Base-by-base conservation (phyloP, 2,888 invertebrate genomes). In the Dendrolimus pini region DNA sequence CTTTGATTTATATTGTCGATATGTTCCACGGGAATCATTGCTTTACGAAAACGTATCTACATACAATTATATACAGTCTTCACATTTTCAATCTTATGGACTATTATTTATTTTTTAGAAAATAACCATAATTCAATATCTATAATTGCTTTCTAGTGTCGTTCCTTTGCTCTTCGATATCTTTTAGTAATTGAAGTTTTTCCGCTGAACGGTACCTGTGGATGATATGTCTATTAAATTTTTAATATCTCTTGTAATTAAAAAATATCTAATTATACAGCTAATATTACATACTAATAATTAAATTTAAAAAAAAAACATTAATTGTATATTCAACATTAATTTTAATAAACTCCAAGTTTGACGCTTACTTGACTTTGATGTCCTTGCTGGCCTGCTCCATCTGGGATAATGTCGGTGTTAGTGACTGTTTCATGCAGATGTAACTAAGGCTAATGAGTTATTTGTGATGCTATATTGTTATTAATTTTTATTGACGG, bases 31-130 rank as follows among this genome's bases (percentile, higher is more conserved):
- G 71, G 80, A 80, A 82, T 82, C 74, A 73, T 78, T 80, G 77
- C 78, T 75, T 80, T 69, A 74, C 68, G 72, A 77, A 76, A 74
- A 75, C 59, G 59, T 67, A 70, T 66, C 75, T 77, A 74, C 71
- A 76, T 81, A 81, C 71, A 78, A 68, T 71, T 88, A 88, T 88
- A 71, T 88, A 89, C 88, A 89, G 87, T 89, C 85, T 89, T 88
- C 77, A 75, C 74, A 75, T 75, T 78, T 77, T 73, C 75, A 30
- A 30, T 30, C 30, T 30, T 30, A 30, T 30, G 30, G 30, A 30
- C 30, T 30, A 30, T 78, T 67, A 63, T 9, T 12, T 60, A 53
- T 58, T 67, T 65, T 57, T 66, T 62, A 65, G 71, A 70, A 71
- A 67, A 66, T 70, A 70, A 64, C 68, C 75, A 72, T 41, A 63